These are phyloP conservation scores for Chrysomela aeneicollis DNA, from an alignment of 2,888 invertebrate species.

Conservation along the genomic window DNA sequence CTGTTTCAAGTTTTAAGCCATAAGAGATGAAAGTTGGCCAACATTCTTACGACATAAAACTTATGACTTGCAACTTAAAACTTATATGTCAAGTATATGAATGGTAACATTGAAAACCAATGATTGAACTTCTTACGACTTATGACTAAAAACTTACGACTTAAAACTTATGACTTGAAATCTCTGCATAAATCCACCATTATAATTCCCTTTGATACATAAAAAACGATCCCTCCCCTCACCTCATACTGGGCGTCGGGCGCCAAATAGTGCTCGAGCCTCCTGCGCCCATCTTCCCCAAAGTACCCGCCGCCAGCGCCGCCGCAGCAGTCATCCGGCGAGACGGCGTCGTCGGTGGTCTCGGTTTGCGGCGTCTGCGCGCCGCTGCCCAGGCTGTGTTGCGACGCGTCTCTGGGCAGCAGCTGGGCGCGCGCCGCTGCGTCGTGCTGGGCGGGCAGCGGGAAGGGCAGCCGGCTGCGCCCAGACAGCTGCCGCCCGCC, in stretches of 20 bases:
- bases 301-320: constrained; percentile 57
- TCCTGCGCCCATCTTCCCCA: constrained; percentile 49
- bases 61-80: no score
- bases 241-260: constrained; percentile 71
- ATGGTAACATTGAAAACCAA: no score
- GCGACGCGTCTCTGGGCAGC: constrained; percentile 56
- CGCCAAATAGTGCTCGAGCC: constrained; percentile 58
- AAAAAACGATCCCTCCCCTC: no score
- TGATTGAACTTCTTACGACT: no score
- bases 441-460: constrained; percentile 58
- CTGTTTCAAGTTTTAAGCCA: no score
- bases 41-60: no score
- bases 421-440: constrained; percentile 51
- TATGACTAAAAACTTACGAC: no score
- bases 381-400: constrained; percentile 57
- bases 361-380: constrained; percentile 61
- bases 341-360: constrained; percentile 58
- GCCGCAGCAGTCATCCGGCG: constrained; percentile 56
- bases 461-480: constrained; percentile 67
- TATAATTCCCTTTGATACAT: no score
- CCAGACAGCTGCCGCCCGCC: constrained; percentile 67
- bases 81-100: no score
- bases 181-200: no score
- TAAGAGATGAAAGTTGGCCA: no score
- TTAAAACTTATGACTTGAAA: no score